Conservation (phyloP, 2,888 invertebrate genomes). For the Hoplodrina ambigua region DNA sequence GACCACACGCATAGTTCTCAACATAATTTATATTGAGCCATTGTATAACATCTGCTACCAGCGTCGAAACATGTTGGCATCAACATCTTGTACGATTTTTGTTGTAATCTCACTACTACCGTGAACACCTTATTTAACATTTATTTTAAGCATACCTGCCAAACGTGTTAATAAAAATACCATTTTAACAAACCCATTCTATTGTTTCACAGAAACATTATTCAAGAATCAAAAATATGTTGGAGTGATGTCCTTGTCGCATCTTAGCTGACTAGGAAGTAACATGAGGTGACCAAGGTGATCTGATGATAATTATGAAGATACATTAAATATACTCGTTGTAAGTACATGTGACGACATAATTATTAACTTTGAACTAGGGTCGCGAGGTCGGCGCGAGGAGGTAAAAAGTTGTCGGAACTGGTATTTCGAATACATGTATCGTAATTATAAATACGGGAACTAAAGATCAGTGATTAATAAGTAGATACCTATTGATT, state of each 20-base stretch:
- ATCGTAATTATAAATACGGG: conserved; percentile 26
- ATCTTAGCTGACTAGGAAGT: conserved; percentile 65
- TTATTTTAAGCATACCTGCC: conserved; percentile 52
- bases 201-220: conserved; percentile 67
- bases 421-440: conserved; percentile 53
- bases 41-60: conserved; percentile 43
- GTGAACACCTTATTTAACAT: conserved; percentile 35
- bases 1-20: conserved; percentile 43
- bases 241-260: conserved; percentile 55
- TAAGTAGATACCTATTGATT: conserved; percentile 11
- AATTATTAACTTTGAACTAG: conserved; percentile 70
- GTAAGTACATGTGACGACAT: conserved; percentile 64
- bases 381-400: conserved; percentile 47
- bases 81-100: conserved; percentile 28
- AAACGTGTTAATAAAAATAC: conserved; percentile 56
- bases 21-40: conserved; percentile 36
- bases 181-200: conserved; percentile 55
- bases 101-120: conserved; percentile 47
- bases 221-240: conserved; percentile 63
- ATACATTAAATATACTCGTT: conserved; percentile 66
- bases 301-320: conserved; percentile 68
- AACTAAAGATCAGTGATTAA: conserved; percentile 5
- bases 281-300: conserved; percentile 68
- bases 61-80: conserved; percentile 44
- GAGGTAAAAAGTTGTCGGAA: conserved; percentile 60